phyloP scores from a whole-genome alignment of 2,888 invertebrate species.

The Sphaerophoria taeniata region DNA sequence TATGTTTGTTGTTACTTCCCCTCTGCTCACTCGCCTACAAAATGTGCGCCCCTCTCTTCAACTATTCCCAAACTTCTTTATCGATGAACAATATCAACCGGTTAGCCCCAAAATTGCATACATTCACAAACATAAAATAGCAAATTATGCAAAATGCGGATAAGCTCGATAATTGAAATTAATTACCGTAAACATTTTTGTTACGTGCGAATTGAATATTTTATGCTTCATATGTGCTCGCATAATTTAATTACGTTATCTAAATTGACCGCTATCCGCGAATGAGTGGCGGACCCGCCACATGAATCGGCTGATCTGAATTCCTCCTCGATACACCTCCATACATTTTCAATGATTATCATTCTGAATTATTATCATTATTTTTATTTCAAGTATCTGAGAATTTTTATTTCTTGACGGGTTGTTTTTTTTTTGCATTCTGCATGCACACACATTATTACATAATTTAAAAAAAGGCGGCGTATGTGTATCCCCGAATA shows the following conservation, averaged over 20 bases:
- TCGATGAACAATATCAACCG: slow-evolving; percentile 47
- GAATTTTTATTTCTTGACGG: slow-evolving; percentile 24
- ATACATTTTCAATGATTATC: not conserved
- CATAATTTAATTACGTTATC: slow-evolving; percentile 76
- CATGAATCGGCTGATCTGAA: slow-evolving; percentile 42
- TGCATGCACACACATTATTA: too few species aligned
- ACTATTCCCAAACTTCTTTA: slow-evolving; percentile 39
- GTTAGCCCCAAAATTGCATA: slow-evolving; percentile 61
- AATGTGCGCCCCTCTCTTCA: not conserved
- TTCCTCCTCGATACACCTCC: slow-evolving; percentile 8
- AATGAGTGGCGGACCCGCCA: slow-evolving; percentile 44
- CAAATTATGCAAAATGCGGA: slow-evolving; percentile 76
- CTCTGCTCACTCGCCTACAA: too few species aligned
- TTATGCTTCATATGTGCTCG: slow-evolving; percentile 71
- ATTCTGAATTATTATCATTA: not conserved
- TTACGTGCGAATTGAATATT: slow-evolving; percentile 74
- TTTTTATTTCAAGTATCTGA: slow-evolving; percentile 33
- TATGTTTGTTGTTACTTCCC: too few species aligned
- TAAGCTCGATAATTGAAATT: slow-evolving; percentile 77
- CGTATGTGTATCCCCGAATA: too few species aligned
- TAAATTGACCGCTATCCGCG: slow-evolving; percentile 75
- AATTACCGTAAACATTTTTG: slow-evolving; percentile 75
- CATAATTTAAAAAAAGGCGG: too few species aligned
- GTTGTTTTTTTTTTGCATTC: not conserved
- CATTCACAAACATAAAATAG: slow-evolving; percentile 66